phyloP scores from a whole-genome alignment of 2,888 invertebrate species.

The Glomeris marginata region DNA sequence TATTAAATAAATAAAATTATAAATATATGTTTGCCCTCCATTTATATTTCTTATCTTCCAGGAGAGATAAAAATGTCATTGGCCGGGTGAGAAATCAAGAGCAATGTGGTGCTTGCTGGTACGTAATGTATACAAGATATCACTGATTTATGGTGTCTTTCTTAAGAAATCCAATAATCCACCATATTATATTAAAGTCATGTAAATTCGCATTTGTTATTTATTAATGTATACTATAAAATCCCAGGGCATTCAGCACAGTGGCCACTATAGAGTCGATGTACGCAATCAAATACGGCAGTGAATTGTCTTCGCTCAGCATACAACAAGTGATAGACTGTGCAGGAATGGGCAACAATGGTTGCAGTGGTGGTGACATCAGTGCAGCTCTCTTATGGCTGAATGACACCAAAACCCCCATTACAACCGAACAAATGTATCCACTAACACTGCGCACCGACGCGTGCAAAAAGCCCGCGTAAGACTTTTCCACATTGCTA shows the following conservation, averaged over 20 bases:
- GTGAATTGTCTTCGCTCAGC: slow-evolving; percentile 44
- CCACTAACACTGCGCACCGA: slow-evolving; percentile 36
- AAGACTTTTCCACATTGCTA: neutral
- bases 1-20: neutral
- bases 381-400: slow-evolving; percentile 65
- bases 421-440: slow-evolving; percentile 45
- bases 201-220: no score
- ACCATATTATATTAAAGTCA: neutral
- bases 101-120: slow-evolving; percentile 65
- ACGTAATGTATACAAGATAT: slow-evolving; percentile 14
- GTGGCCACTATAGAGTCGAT: slow-evolving; percentile 60
- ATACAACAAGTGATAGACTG: slow-evolving; percentile 71
- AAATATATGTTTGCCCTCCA: neutral
- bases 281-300: slow-evolving; percentile 48
- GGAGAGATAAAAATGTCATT: slow-evolving; percentile 50
- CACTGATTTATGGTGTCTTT: neutral
- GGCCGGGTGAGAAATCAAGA: slow-evolving; percentile 54
- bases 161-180: neutral
- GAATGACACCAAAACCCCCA: slow-evolving; percentile 36
- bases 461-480: slow-evolving; percentile 22
- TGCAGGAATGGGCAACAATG: slow-evolving; percentile 50
- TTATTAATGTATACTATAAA: no score
- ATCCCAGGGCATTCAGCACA: slow-evolving; percentile 59
- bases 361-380: slow-evolving; percentile 66
- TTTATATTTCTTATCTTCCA: slow-evolving; percentile 28